Evolutionary conservation across 2,797 vertebrate species (phyloP).

Genomic region (Enoplosus armatus): DNA sequence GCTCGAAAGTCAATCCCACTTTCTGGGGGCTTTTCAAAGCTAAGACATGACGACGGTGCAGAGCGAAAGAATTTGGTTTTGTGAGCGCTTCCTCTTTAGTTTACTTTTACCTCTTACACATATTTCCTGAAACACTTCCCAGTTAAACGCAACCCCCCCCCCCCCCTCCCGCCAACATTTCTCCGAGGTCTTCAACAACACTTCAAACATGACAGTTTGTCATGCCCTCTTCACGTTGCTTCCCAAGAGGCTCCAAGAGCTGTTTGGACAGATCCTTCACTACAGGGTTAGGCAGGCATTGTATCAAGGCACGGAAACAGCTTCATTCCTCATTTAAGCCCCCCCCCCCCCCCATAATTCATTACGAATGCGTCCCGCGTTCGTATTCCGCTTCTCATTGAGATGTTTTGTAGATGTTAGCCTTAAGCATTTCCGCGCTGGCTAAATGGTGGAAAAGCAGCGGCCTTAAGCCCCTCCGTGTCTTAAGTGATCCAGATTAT

Average conservation of each 20-base stretch:
- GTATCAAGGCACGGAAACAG: conserved; percentile 23
- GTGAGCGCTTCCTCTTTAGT: conserved; percentile 40
- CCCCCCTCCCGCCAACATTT: background rate
- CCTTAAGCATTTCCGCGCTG: conserved; percentile 6
- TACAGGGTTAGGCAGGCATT: conserved; percentile 4
- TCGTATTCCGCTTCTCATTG: conserved; percentile 41
- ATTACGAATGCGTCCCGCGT: conserved; percentile 5
- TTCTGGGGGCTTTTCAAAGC: conserved; percentile 76
- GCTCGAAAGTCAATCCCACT: conserved; percentile 82
- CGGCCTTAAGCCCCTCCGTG: conserved; percentile 34
- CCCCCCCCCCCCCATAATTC: conserved; percentile 7
- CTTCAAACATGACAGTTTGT: conserved; percentile 35
- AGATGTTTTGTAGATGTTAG: conserved; percentile 49
- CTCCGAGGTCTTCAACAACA: conserved; percentile 8
- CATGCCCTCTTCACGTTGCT: conserved; percentile 22
- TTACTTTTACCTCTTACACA: conserved; percentile 43
- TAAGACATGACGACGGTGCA: conserved; percentile 74
- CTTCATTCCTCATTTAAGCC: conserved; percentile 27
- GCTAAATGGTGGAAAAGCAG: background rate
- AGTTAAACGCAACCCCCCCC: conserved; percentile 13
- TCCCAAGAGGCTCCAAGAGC: conserved; percentile 23
- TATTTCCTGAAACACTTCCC: conserved; percentile 44
- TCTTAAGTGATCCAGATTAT: conserved; percentile 69
- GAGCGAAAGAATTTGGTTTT: conserved; percentile 48
- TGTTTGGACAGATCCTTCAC: conserved; percentile 55